Base-by-base conservation (phyloP, 1,140 invertebrate genomes). In the Calliphora vicina region DNA sequence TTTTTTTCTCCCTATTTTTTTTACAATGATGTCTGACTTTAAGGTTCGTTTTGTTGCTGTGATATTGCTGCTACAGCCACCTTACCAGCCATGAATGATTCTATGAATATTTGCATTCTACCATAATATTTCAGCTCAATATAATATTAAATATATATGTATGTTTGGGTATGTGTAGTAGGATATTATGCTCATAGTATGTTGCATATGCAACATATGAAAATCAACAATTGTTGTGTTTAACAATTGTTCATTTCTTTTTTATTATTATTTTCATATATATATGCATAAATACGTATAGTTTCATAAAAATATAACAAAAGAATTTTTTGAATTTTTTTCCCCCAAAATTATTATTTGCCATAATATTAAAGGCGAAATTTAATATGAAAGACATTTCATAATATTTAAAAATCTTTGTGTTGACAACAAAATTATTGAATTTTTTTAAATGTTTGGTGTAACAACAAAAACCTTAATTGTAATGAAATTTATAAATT, bases 41-140 rank as follows among this genome's bases (percentile, higher is more conserved):
- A 67, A 67, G 61, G 61, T 8, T 67, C 23, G 61, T 67, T 67
- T 67, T 67, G n/a, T 67, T 67, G 61, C 61, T 67, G 61, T 50
- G 45, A 50, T 50, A 50, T 50, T 50, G 45, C 50, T 23, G 61
- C 61, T n/a, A n/a, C n/a, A n/a, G n/a, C n/a, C n/a, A n/a, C n/a
- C n/a, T n/a, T n/a, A n/a, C n/a, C n/a, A n/a, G n/a, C n/a, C n/a
- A 67, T 5, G 9, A 67, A 67, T 23, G 35, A 35, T 35, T 35
- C 35, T 35, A 35, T 35, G 17, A 50, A 50, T 17, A 50, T 17
- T 50, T 50, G 17, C 15, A 50, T 50, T 50, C 2, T 17, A 67
- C 61, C 15, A 57, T 57, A 12, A 23, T n/a, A 67, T 67, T 67
- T 67, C 61, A 25, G 20, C 61, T 25, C 61, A 67, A 67, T 67